Conservation (phyloP, 2,888 invertebrate genomes). For the Drosophila macrothrix region DNA sequence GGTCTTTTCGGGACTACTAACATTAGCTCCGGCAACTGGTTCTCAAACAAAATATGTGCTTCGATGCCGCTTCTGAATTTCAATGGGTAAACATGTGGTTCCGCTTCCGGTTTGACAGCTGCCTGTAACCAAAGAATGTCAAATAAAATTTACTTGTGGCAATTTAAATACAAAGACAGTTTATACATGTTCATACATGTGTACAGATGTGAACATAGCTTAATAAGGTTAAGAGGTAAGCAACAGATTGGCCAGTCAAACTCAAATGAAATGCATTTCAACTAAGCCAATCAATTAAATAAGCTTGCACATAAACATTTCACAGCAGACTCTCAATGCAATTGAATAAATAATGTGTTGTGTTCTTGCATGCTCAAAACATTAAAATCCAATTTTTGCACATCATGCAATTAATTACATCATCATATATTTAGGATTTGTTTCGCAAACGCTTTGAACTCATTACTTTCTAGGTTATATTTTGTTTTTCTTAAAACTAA, state of each 20-base stretch:
- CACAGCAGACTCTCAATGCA: background rate
- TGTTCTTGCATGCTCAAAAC: slow-evolving; percentile 11
- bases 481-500: background rate
- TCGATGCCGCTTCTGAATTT: background rate
- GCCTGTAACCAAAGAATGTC: background rate
- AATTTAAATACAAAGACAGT: background rate
- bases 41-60: background rate
- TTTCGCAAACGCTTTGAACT: background rate
- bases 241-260: slow-evolving; percentile 12
- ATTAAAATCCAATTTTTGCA: slow-evolving; percentile 15
- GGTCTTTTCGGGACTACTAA: background rate
- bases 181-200: background rate
- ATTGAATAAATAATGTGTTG: slow-evolving; percentile 58
- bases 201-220: slow-evolving; percentile 26
- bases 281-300: slow-evolving; percentile 60
- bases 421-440: background rate
- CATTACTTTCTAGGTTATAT: background rate
- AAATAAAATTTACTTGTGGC: slow-evolving; percentile 2
- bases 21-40: background rate
- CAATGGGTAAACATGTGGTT: background rate
- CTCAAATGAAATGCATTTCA: slow-evolving; percentile 55
- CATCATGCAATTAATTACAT: slow-evolving; percentile 39
- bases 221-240: slow-evolving; percentile 42
- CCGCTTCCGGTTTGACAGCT: background rate
- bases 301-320: background rate